phyloP scores from a whole-genome alignment of 2,888 invertebrate genomes.

The Melinopterus prodromus region DNA sequence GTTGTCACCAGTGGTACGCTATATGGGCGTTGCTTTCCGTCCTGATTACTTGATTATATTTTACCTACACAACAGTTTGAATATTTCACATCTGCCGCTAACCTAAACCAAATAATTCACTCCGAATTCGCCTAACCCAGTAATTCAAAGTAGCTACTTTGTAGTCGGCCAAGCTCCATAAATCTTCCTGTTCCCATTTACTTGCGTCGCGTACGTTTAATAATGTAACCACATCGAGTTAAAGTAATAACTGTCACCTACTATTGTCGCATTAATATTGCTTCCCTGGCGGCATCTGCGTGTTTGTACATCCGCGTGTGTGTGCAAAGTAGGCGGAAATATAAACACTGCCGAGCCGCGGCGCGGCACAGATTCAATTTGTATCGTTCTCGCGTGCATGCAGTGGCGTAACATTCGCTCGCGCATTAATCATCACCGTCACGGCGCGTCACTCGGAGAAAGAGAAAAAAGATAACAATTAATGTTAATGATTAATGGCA shows the following conservation, averaged over 20 bases:
- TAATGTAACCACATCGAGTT: constrained; percentile 4
- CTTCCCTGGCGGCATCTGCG: neutral
- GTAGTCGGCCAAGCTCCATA: neutral
- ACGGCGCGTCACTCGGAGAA: neutral
- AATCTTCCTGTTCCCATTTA: neutral
- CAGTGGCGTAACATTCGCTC: constrained; percentile 8
- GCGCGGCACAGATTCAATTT: neutral
- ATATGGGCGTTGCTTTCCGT: too few species aligned
- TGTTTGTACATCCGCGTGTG: neutral
- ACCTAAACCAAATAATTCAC: neutral
- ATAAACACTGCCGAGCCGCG: neutral
- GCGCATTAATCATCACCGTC: constrained; percentile 13
- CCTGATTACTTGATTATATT: too few species aligned
- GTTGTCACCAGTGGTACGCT: too few species aligned
- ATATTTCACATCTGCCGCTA: neutral
- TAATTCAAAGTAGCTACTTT: constrained; percentile 4
- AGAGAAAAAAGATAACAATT: constrained; percentile 21
- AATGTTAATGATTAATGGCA: constrained; percentile 24
- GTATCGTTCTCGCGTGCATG: neutral
- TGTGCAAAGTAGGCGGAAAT: neutral
- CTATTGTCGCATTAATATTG: neutral
- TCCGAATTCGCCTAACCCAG: neutral
- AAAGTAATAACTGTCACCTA: constrained; percentile 4
- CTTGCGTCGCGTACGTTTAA: neutral
- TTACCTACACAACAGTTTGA: too few species aligned